Evolutionary conservation across 2,113 vertebrate species (phyloP).

Genomic region (Bujurquina vittata): DNA sequence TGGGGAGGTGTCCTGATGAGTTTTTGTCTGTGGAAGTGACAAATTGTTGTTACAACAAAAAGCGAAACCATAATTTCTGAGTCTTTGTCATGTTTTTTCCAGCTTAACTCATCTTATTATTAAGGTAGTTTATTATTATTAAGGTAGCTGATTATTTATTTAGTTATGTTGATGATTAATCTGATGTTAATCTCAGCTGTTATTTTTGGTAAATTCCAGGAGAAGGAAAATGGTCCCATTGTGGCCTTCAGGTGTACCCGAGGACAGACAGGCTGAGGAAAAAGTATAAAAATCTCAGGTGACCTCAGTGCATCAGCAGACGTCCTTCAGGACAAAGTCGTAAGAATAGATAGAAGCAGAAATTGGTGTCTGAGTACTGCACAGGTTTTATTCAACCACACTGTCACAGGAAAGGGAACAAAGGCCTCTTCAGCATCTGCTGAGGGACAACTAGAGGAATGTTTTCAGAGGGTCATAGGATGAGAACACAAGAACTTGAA

Average conservation of each 20-base stretch:
- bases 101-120: neutral
- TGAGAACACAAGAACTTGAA: neutral
- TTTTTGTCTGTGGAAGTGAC: neutral
- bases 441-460: neutral
- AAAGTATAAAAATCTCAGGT: neutral
- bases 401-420: neutral
- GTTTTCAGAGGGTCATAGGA: constrained; percentile 1
- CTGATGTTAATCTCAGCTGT: neutral
- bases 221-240: neutral
- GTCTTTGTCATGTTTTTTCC: neutral
- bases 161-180: neutral
- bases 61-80: neutral
- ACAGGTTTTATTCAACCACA: neutral
- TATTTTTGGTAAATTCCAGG: neutral
- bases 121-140: neutral
- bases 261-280: neutral
- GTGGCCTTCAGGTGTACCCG: neutral
- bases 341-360: neutral
- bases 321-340: neutral
- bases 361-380: neutral
- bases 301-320: neutral
- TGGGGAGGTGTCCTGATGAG: neutral
- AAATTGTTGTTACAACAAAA: neutral
- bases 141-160: neutral
- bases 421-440: constrained; percentile 22